Evolutionary conservation across 2,888 invertebrate species (phyloP), one percentile per base, ranked within the genome.

Genomic region (Stenoptilia bipunctidactyla): DNA sequence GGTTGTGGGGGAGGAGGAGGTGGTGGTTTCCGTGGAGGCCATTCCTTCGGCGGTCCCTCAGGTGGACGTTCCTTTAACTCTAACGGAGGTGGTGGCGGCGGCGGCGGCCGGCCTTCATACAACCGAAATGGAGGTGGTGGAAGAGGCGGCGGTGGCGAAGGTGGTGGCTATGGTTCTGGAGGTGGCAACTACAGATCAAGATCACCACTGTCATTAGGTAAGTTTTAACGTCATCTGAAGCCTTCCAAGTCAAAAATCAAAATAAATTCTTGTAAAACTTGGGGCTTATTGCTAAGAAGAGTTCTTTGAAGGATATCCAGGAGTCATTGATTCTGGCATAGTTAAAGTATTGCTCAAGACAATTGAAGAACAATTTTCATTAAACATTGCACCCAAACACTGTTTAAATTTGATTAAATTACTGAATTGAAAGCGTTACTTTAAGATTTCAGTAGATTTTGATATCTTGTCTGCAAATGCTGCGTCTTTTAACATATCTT

Each of bases 1-100:
- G 71, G 86, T 41, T 63, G 70, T 27, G 75, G 86, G 3, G 75
- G 85, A 36, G 69, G 82, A 40, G 71, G 76, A 46, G 76, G 86
- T 50, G 85, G n/a, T n/a, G 71, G 79, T 50, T 71, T 76, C 46
- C 76, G 86, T 50, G 85, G 85, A 47, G 34, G 34, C 14, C 34
- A 14, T 3, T 75, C 84, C 46, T 80, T 82, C 47, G 76, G 73
- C 39, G 73, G 74, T 9, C 67, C 79, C 41, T 75, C 85, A 15
- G 84, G 87, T 35, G 85, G 87, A 50, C 76, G 86, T 46, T 73
- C 86, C 39, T 86, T 88, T 49, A 86, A 86, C 55, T 75, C 88
- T 14, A 86, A 88, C 45, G 79, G 86, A 34, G 76, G 80, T 47
- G 73, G 83, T 48, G 69, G 80, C 44, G 66, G 68, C 75, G 40